Evolutionary conservation across 2,113 vertebrate species (phyloP).

Genomic region (Siphamia tubifer): DNA sequence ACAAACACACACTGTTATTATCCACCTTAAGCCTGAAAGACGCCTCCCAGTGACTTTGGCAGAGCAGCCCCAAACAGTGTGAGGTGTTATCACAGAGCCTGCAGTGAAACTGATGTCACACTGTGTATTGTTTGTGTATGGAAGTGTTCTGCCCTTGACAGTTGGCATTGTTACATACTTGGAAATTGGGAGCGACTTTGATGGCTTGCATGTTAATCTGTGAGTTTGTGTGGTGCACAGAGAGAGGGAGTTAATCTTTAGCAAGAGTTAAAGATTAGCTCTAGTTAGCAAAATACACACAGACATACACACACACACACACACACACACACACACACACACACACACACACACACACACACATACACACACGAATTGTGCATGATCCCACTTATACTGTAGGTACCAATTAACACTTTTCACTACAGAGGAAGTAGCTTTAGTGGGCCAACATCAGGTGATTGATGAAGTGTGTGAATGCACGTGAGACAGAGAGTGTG

Average conservation of each 20-base stretch:
- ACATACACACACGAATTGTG: not conserved
- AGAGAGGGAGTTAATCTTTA: not conserved
- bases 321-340: not conserved
- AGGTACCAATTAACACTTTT: slow-evolving; percentile 10
- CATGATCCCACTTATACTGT: slow-evolving; percentile 20
- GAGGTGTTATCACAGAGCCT: slow-evolving; percentile 22
- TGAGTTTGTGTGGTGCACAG: not conserved
- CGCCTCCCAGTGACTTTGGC: slow-evolving; percentile 24
- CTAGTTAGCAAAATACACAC: not conserved
- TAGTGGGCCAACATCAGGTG: slow-evolving; percentile 29
- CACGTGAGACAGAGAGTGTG: not conserved
- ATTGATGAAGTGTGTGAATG: slow-evolving; percentile 7
- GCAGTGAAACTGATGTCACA: slow-evolving; percentile 29
- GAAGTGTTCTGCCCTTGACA: slow-evolving; percentile 33
- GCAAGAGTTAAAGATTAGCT: slow-evolving; percentile 21
- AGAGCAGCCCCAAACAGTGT: not conserved
- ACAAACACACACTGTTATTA: not conserved
- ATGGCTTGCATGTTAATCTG: not conserved
- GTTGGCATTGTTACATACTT: not conserved
- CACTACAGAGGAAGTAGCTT: not conserved
- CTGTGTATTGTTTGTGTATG: slow-evolving; percentile 1
- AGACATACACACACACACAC: not conserved
- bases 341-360: not conserved
- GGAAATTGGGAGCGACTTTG: not conserved
- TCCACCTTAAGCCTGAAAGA: slow-evolving; percentile 4